Evolutionary conservation across 2,888 invertebrate species (phyloP).

Genomic region (Lissocephala sabroskyi): DNA sequence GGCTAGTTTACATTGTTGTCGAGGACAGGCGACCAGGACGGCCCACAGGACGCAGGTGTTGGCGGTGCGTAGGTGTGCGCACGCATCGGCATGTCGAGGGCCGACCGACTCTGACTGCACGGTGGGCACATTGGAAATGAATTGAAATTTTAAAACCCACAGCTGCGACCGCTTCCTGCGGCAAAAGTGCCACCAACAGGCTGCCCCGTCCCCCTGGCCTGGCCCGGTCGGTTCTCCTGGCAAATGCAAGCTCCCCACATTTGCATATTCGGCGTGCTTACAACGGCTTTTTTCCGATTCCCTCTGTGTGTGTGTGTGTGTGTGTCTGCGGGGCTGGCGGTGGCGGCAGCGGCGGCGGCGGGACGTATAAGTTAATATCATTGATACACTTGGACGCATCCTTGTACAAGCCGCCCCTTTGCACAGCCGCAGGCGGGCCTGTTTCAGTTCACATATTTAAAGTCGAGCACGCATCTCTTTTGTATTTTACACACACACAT

Average conservation of each 20-base stretch:
- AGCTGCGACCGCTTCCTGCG: slow-evolving; percentile 67
- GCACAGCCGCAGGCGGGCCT: neutral
- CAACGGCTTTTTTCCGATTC: too few relatives aligned
- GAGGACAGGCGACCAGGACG: neutral
- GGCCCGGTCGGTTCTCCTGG: too few relatives aligned
- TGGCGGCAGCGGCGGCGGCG: too few relatives aligned
- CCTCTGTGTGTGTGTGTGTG: too few relatives aligned
- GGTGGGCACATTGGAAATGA: slow-evolving; percentile 58
- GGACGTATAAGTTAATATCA: slow-evolving; percentile 36
- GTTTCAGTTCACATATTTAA: slow-evolving; percentile 6
- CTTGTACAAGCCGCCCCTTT: slow-evolving; percentile 15
- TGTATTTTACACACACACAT: neutral
- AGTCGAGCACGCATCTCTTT: too few relatives aligned
- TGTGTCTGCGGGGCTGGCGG: too few relatives aligned
- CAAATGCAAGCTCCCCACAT: too few relatives aligned
- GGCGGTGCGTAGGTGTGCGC: slow-evolving; percentile 19
- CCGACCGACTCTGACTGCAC: slow-evolving; percentile 16
- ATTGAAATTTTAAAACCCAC: slow-evolving; percentile 67
- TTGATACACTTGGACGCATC: slow-evolving; percentile 45
- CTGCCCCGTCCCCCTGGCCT: too few relatives aligned
- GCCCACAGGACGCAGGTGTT: slow-evolving; percentile 29
- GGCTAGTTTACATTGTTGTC: neutral
- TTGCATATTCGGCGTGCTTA: too few relatives aligned
- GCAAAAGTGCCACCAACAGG: slow-evolving; percentile 59
- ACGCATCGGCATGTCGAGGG: too few relatives aligned